Conservation (phyloP, 1,140 invertebrate species). For the Vollenhovia emeryi region DNA sequence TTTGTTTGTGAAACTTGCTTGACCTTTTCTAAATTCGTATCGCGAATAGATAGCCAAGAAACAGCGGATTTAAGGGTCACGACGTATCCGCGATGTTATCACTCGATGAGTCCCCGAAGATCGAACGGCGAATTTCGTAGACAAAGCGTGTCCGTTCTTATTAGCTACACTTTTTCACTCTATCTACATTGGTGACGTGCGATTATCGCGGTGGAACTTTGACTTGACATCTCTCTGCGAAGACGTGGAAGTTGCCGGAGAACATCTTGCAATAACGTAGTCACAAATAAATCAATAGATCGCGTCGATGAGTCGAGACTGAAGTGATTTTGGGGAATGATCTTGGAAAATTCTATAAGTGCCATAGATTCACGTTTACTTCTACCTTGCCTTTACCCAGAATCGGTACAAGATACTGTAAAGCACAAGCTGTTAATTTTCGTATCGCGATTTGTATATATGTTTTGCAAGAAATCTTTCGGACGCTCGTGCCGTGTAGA, state of each 20-base stretch:
- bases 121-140: neutral
- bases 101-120: neutral
- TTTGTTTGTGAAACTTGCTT: neutral
- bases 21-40: neutral
- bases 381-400: neutral
- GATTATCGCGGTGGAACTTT: neutral
- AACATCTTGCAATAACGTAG: constrained; percentile 9
- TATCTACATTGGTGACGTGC: neutral
- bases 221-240: neutral
- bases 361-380: neutral
- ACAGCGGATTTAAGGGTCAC: neutral
- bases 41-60: neutral
- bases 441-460: neutral
- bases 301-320: neutral
- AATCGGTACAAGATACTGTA: neutral
- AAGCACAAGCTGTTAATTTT: constrained; percentile 4
- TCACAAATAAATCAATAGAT: neutral
- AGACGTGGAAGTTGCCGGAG: neutral
- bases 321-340: neutral
- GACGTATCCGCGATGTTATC: neutral
- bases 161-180: constrained; percentile 9
- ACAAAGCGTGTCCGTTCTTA: neutral
- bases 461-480: constrained; percentile 2
- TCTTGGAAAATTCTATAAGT: neutral
- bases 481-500: neutral